Base-by-base conservation (phyloP, 2,113 vertebrate species). In the Zeus faber region DNA sequence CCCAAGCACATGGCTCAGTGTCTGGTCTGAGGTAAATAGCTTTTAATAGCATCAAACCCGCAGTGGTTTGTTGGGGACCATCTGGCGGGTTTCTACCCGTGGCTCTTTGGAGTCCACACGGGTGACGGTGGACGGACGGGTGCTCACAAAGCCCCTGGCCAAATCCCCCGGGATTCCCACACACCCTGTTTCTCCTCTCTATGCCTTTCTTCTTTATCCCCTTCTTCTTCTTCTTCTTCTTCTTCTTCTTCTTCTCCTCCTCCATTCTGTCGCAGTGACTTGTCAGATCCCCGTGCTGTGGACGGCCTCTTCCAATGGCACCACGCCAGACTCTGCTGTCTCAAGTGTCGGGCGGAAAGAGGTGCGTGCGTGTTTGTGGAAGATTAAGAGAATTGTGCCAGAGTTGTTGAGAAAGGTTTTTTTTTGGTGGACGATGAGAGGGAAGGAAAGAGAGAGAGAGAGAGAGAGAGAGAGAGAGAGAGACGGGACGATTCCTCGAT, bases 21-120 rank as follows among this genome's bases (percentile, higher is more conserved):
- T 90, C 88, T 91, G 89, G 92, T 89, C 85, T 88, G 87, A 92
- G 89, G 91, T 88, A 91, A 92, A 92, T 90, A 89, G 91, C 90
- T 92, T 93, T 92, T 91, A 93, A 91, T 90, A 92, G 91, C 88
- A 82, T 86, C 62, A 89, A 88, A 90, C 78, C 87, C 29, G 10
- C 54, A 58, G 44, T 47, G 67, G 85, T 92, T 89, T 92, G 92
- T 92, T 93, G 68, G 86, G 84, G 85, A 84, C 91, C 93, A 94
- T 94, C 91, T 94, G 93, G 92, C 90, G 79, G 78, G 85, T 88
- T 92, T 87, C 63, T 75, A 45, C 78, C 77, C 53, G 79, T 70
- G 76, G 72, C 85, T 68, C 85, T 44, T 79, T 72, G 73, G 77
- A 84, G 82, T 60, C 88, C 83, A 65, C 27, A 85, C 23, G 75